Percentiles rank a stretch among this genome's conserved stretches.
These are phyloP conservation scores for Hyperoodon ampullatus DNA, from an alignment of 2,113 vertebrate species.

Conservation along the genomic window DNA sequence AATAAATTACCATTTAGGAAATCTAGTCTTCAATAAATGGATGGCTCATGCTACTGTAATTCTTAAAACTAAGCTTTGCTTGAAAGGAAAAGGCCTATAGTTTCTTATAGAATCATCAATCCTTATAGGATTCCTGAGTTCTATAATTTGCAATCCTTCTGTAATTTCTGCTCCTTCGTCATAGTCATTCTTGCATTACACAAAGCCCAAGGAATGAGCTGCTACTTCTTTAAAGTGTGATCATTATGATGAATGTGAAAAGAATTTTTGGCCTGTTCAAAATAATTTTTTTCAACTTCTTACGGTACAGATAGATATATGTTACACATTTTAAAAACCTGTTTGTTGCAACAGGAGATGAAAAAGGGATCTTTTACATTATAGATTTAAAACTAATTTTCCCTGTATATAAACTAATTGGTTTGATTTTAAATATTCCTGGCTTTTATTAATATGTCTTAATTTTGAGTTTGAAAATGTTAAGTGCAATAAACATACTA, in stretches of 20 bases:
- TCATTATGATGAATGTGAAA: slow-evolving; percentile 47
- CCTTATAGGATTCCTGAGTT: slow-evolving; percentile 68
- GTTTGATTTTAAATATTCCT: slow-evolving; percentile 76
- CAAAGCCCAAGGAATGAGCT: slow-evolving; percentile 54
- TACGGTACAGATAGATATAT: slow-evolving; percentile 76
- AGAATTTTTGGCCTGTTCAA: not conserved
- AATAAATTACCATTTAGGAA: slow-evolving; percentile 54
- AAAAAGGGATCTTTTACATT: slow-evolving; percentile 83
- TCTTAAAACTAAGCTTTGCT: slow-evolving; percentile 67
- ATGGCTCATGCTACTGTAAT: slow-evolving; percentile 47
- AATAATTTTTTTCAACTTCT: slow-evolving; percentile 55
- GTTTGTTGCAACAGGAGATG: slow-evolving; percentile 53
- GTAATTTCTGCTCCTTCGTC: slow-evolving; percentile 38
- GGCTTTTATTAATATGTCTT: slow-evolving; percentile 86
- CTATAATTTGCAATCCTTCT: slow-evolving; percentile 26
- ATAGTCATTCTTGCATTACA: slow-evolving; percentile 63
- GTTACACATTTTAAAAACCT: slow-evolving; percentile 70
- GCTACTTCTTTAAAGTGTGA: slow-evolving; percentile 50
- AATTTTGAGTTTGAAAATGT: slow-evolving; percentile 83
- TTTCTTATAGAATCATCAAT: slow-evolving; percentile 64
- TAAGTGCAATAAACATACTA: slow-evolving; percentile 77
- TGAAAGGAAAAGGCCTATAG: slow-evolving; percentile 39
- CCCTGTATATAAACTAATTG: slow-evolving; percentile 79
- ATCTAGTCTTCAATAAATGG: slow-evolving; percentile 53
- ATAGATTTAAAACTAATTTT: slow-evolving; percentile 71